These are phyloP conservation scores for Oncorhynchus kisutch DNA, from an alignment of 2,113 vertebrate genomes.

Conservation along the genomic window DNA sequence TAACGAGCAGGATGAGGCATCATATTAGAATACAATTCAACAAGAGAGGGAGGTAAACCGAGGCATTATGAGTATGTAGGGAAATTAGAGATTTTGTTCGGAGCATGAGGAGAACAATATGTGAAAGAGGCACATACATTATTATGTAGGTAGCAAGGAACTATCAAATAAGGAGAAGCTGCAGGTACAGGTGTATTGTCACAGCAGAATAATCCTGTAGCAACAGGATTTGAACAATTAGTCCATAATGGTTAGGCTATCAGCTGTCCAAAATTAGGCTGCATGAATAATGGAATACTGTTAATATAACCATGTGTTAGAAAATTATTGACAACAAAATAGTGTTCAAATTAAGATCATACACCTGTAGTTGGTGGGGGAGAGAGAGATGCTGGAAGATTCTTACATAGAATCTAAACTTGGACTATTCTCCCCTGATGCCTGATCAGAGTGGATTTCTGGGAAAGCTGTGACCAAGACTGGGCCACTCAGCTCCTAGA, in stretches of 20 bases:
- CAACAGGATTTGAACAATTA: too few species aligned
- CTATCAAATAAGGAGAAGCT: background rate
- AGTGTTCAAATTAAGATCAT: too few species aligned
- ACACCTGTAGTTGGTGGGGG: background rate
- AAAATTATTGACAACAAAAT: too few species aligned
- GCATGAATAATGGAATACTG: background rate
- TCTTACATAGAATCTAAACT: background rate
- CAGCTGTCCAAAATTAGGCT: too few species aligned
- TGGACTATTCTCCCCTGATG: slow-evolving; percentile 16
- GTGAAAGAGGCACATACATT: background rate
- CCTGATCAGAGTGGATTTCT: slow-evolving; percentile 12
- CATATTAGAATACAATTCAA: slow-evolving; percentile 47
- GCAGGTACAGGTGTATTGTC: background rate
- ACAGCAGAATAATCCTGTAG: too few species aligned
- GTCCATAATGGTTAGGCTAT: too few species aligned
- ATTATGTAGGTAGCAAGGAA: background rate
- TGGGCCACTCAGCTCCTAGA: slow-evolving; percentile 1
- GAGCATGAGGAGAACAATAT: too few species aligned
- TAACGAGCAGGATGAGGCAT: slow-evolving; percentile 40
- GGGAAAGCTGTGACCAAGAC: slow-evolving; percentile 25
- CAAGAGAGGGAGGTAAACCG: background rate
- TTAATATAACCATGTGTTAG: background rate
- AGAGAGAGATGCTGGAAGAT: slow-evolving; percentile 3
- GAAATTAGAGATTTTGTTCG: background rate
- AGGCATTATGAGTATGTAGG: background rate